Percentiles rank a stretch among this genome's conserved stretches.
Conservation (phyloP, 2,113 vertebrate species). For the Hippocampus mohnikei region DNA sequence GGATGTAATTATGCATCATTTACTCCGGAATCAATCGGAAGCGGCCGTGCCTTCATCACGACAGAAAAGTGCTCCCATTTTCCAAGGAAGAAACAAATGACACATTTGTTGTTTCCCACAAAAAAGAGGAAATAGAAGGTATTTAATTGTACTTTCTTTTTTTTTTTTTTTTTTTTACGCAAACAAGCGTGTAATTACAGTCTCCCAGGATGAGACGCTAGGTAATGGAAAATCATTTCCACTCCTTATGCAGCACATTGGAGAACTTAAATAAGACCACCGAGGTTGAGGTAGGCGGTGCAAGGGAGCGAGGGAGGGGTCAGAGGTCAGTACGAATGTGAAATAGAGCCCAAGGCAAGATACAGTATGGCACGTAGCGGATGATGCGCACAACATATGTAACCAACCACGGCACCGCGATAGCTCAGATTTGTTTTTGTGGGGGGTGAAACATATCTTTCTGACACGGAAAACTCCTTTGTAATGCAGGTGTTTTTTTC, state of each 20-base stretch:
- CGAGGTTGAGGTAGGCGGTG: slow-evolving; percentile 28
- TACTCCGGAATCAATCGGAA: slow-evolving; percentile 37
- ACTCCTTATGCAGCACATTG: slow-evolving; percentile 49
- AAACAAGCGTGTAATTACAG: slow-evolving; percentile 75
- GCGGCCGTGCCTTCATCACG: slow-evolving; percentile 44
- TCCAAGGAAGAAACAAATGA: slow-evolving; percentile 57
- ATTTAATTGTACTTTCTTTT: slow-evolving; percentile 55
- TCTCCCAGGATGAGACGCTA: slow-evolving; percentile 67
- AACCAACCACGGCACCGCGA: not conserved
- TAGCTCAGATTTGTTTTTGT: no score
- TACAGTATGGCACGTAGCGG: not conserved
- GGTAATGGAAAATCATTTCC: slow-evolving; percentile 68
- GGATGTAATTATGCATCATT: slow-evolving; percentile 35
- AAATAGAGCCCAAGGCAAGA: not conserved
- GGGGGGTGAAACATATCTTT: not conserved
- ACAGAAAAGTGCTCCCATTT: slow-evolving; percentile 42
- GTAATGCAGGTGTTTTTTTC: not conserved
- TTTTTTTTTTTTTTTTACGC: slow-evolving; percentile 63
- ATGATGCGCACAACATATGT: not conserved
- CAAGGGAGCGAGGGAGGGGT: slow-evolving; percentile 19
- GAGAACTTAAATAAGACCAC: slow-evolving; percentile 64
- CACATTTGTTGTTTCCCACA: slow-evolving; percentile 31
- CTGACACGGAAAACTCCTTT: no score
- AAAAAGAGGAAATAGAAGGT: slow-evolving; percentile 58
- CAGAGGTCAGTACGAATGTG: slow-evolving; percentile 23